A percentile compares a stretch with the other conserved stretches of the same genome.
Conservation (phyloP, 2,888 invertebrate species). For the Ichneumon xanthorius region DNA sequence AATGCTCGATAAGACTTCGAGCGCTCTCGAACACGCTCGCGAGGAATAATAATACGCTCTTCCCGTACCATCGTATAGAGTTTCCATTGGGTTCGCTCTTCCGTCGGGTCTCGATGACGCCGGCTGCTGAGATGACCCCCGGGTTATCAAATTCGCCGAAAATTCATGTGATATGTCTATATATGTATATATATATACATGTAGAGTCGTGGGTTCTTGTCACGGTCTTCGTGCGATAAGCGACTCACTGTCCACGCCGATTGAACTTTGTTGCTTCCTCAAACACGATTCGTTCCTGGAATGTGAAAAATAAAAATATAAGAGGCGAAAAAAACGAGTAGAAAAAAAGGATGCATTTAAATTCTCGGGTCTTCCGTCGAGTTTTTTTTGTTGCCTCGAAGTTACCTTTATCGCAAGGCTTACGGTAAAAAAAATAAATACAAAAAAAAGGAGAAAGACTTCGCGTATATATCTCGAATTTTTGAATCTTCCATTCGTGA, state of each 20-base stretch:
- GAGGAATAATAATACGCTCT: constrained; percentile 13
- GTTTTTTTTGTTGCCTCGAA: not conserved
- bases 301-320: not conserved
- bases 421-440: constrained; percentile 5
- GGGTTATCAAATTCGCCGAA: constrained; percentile 38
- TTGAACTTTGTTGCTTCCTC: not conserved
- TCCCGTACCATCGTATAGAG: constrained; percentile 3
- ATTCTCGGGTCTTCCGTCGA: not conserved
- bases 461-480: constrained; percentile 6
- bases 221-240: not conserved
- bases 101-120: not conserved
- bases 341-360: not conserved
- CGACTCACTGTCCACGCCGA: not conserved
- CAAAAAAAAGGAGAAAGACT: not conserved
- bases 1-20: constrained; percentile 39
- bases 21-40: not conserved
- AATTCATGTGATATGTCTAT: not conserved
- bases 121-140: constrained; percentile 15
- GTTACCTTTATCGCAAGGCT: not conserved
- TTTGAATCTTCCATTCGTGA: constrained; percentile 15
- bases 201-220: not conserved
- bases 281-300: not conserved
- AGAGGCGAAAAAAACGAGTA: not conserved
- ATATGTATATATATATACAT: not conserved
- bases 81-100: not conserved